Percentiles rank a stretch among this genome's conserved stretches.
Evolutionary conservation across 2,888 invertebrate genomes (phyloP).

Genomic region (Sarcophaga rosellei): DNA sequence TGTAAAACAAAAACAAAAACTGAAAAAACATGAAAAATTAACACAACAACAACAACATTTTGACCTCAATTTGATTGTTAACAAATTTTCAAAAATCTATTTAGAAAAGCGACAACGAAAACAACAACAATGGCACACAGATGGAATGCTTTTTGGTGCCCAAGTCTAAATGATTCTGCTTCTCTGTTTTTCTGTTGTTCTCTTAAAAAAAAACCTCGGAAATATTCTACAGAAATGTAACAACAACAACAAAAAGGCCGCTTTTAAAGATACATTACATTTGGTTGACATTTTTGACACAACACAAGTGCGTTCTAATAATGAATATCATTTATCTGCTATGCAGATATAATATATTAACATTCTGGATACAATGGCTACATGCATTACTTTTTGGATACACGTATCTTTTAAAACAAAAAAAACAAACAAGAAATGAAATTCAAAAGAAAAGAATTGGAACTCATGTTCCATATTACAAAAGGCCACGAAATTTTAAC

Average conservation of each 20-base stretch:
- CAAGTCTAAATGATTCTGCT: neutral
- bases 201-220: neutral
- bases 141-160: conserved; percentile 26
- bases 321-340: conserved; percentile 68
- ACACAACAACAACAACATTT: conserved; percentile 55
- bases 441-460: neutral
- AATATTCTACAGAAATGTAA: neutral
- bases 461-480: conserved; percentile 27
- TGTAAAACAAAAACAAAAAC: neutral
- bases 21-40: conserved; percentile 38
- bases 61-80: conserved; percentile 61
- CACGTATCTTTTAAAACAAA: neutral
- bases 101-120: conserved; percentile 7
- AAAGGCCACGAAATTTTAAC: conserved; percentile 45
- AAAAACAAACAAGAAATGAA: neutral
- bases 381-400: neutral
- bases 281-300: conserved; percentile 69
- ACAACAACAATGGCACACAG: conserved; percentile 22
- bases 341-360: conserved; percentile 67
- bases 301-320: conserved; percentile 69
- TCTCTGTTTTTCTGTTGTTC: conserved; percentile 12
- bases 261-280: conserved; percentile 63
- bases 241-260: conserved; percentile 30
- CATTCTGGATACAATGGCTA: conserved; percentile 23
- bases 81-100: conserved; percentile 42